phyloP scores from a whole-genome alignment of 2,888 invertebrate species.

The Ctenicera cuprea region DNA sequence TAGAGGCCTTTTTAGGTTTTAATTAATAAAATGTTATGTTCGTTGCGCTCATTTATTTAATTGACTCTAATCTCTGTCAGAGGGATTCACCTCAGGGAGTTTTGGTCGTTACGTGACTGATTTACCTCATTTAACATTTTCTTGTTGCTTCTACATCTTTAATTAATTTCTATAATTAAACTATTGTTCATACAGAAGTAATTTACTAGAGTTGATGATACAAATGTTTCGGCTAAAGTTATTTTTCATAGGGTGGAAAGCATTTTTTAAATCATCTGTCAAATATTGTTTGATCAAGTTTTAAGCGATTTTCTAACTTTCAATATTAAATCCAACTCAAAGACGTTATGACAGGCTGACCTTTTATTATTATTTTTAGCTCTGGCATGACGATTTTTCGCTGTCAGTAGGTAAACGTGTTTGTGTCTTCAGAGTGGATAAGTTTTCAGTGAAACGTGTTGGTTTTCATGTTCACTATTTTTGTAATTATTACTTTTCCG shows the following conservation, averaged over 20 bases:
- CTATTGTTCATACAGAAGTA: too few relatives aligned
- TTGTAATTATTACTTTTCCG: too few relatives aligned
- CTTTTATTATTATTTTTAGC: conserved; percentile 3
- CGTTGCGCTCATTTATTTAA: conserved; percentile 20
- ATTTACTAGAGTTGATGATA: too few relatives aligned
- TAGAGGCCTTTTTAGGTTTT: conserved; percentile 15
- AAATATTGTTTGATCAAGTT: neutral
- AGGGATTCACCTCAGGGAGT: conserved; percentile 12
- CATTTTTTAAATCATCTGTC: neutral
- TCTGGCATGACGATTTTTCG: neutral
- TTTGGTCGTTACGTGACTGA: conserved; percentile 10
- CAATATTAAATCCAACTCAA: conserved; percentile 11
- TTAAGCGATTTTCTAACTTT: neutral
- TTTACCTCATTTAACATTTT: conserved; percentile 3
- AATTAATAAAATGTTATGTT: conserved; percentile 22
- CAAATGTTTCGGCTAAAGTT: too few relatives aligned
- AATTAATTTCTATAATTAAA: too few relatives aligned
- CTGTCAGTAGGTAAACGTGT: neutral
- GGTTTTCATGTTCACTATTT: too few relatives aligned
- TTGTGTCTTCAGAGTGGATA: neutral
- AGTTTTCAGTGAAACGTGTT: too few relatives aligned
- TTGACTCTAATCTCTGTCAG: conserved; percentile 11
- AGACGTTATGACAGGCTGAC: conserved; percentile 9
- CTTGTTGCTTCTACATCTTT: too few relatives aligned
- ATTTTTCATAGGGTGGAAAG: too few relatives aligned